phyloP scores from a whole-genome alignment of 2,113 vertebrate species.

The Antechinus flavipes region DNA sequence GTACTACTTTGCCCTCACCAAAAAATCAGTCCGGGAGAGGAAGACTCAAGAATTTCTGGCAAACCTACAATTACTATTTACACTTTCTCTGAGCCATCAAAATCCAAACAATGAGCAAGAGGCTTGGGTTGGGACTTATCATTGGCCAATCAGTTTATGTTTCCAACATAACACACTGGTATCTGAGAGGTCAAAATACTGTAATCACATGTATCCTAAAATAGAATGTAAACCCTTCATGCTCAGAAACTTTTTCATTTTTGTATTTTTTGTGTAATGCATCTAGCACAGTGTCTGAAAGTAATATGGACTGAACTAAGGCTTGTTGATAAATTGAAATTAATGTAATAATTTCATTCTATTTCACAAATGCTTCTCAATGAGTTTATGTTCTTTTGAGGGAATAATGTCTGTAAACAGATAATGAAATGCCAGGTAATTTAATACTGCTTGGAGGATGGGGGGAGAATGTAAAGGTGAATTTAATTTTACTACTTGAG shows the following conservation, averaged over 20 bases:
- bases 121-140: not conserved
- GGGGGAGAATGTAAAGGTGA: not conserved
- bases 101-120: not conserved
- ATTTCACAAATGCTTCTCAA: not conserved
- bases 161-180: not conserved
- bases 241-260: not conserved
- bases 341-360: not conserved
- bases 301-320: not conserved
- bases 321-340: not conserved
- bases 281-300: not conserved
- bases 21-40: not conserved
- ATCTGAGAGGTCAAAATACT: not conserved
- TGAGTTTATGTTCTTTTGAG: not conserved
- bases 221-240: not conserved
- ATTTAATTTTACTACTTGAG: constrained; percentile 30
- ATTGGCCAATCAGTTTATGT: not conserved
- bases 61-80: not conserved
- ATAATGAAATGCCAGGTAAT: not conserved
- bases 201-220: not conserved
- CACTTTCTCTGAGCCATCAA: not conserved
- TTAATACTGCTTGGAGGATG: not conserved
- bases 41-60: not conserved
- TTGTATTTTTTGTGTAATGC: not conserved
- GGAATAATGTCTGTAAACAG: not conserved
- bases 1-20: not conserved